Percentiles rank a stretch among this genome's conserved stretches.
Evolutionary conservation across 2,797 vertebrate genomes (phyloP).

Genomic region (Tarsius wallacei): DNA sequence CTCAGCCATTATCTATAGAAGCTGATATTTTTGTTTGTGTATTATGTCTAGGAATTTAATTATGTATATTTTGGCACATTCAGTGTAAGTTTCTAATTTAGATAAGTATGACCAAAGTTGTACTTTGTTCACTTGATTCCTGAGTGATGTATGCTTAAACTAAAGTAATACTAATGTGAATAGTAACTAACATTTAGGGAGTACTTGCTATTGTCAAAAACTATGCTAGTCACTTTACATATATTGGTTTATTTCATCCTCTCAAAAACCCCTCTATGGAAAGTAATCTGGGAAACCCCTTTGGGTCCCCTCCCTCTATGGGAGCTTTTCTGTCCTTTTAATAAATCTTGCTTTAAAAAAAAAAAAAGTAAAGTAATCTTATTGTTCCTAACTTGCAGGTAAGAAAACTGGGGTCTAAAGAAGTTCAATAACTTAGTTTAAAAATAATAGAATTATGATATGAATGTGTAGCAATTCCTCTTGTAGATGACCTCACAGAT

Average conservation of each 20-base stretch:
- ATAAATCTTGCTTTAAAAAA: too few species aligned
- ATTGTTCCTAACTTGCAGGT: not conserved
- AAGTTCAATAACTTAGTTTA: constrained; percentile 8
- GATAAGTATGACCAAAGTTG: not conserved
- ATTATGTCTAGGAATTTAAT: constrained; percentile 16
- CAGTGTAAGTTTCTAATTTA: not conserved
- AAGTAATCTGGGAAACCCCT: too few species aligned
- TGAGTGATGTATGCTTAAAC: constrained; percentile 31
- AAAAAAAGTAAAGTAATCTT: not conserved
- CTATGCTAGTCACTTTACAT: not conserved
- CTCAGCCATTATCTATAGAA: not conserved
- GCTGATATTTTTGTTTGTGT: constrained; percentile 40
- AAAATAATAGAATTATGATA: not conserved
- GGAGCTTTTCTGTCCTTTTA: too few species aligned
- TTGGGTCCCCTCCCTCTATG: too few species aligned
- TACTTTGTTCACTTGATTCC: not conserved
- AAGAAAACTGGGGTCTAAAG: constrained; percentile 40
- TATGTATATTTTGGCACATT: not conserved
- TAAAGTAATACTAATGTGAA: not conserved
- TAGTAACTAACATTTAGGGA: not conserved
- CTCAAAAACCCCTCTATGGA: not conserved
- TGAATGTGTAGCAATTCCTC: not conserved
- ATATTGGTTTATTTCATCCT: constrained; percentile 56
- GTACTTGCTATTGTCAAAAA: constrained; percentile 36
- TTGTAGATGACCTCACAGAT: not conserved